Evolutionary conservation across 2,888 invertebrate genomes (phyloP).

Genomic region (Ctenicera cuprea): DNA sequence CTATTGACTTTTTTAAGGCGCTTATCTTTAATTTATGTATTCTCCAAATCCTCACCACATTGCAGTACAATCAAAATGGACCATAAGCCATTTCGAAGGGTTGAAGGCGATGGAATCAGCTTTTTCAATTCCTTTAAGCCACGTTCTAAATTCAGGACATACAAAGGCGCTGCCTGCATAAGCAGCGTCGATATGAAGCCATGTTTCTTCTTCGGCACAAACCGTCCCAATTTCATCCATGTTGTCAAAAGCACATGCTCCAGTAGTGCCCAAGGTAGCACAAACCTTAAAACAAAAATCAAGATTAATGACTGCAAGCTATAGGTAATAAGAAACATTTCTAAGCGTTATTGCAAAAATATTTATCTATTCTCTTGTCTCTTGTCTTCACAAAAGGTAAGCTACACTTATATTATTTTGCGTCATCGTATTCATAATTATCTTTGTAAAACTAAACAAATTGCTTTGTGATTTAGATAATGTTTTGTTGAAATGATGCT

Average conservation of each 20-base stretch:
- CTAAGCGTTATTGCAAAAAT: background rate
- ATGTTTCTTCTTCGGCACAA: conserved; percentile 87
- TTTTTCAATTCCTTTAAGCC: conserved; percentile 92
- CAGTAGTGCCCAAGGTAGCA: conserved; percentile 96
- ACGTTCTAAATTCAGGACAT: conserved; percentile 95
- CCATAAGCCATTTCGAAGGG: conserved; percentile 99
- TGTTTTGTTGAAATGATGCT: conserved; percentile 1
- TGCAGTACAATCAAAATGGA: conserved; percentile 99
- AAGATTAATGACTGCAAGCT: no score
- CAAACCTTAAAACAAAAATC: conserved; percentile 81
- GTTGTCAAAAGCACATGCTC: conserved; percentile 97
- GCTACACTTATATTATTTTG: background rate
- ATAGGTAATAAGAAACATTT: background rate
- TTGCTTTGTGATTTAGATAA: conserved; percentile 20
- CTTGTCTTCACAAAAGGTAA: background rate
- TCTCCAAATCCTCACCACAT: conserved; percentile 84
- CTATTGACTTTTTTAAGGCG: no score
- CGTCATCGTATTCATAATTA: background rate
- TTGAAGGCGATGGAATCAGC: conserved; percentile 98
- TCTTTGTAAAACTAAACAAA: background rate
- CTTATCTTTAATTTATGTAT: no score
- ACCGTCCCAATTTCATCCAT: conserved; percentile 81
- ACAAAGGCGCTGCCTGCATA: conserved; percentile 98
- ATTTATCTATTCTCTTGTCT: background rate
- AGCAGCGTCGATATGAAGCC: conserved; percentile 98